These are phyloP conservation scores for Podocnemis expansa DNA, from an alignment of 2,113 vertebrate species.

Conservation along the genomic window DNA sequence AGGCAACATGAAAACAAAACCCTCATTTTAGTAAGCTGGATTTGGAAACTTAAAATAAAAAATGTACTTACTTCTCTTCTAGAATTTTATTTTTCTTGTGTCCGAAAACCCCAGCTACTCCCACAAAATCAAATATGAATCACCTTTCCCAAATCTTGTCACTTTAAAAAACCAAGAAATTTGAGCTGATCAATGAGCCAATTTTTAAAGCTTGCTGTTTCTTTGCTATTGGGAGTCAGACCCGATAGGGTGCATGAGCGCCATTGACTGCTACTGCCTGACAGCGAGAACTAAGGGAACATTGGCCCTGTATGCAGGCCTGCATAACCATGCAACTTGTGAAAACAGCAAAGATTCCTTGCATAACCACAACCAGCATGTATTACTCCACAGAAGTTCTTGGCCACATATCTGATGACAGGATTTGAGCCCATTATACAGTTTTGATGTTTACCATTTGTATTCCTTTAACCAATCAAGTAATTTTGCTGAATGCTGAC, in stretches of 20 bases:
- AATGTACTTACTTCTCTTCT: neutral
- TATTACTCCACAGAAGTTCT: neutral
- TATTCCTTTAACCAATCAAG: neutral
- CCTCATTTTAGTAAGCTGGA: neutral
- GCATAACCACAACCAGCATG: neutral
- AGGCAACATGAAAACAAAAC: slow-evolving; percentile 63
- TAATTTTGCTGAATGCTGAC: neutral
- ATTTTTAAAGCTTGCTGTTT: neutral
- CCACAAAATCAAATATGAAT: neutral
- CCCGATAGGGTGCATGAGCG: neutral
- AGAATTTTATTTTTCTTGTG: rapidly evolving
- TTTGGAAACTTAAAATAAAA: neutral
- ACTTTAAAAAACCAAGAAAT: neutral
- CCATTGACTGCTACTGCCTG: rapidly evolving
- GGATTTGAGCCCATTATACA: neutral
- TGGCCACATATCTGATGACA: neutral
- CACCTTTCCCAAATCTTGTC: neutral
- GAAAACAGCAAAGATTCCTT: neutral
- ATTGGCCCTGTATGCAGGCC: neutral
- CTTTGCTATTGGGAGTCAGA: neutral
- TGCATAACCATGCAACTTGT: neutral
- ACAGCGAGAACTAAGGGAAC: neutral
- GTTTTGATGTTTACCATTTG: neutral
- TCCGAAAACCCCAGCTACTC: rapidly evolving
- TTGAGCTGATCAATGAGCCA: neutral